Base-by-base conservation (phyloP, 2,888 invertebrate genomes). In the Mantis religiosa region DNA sequence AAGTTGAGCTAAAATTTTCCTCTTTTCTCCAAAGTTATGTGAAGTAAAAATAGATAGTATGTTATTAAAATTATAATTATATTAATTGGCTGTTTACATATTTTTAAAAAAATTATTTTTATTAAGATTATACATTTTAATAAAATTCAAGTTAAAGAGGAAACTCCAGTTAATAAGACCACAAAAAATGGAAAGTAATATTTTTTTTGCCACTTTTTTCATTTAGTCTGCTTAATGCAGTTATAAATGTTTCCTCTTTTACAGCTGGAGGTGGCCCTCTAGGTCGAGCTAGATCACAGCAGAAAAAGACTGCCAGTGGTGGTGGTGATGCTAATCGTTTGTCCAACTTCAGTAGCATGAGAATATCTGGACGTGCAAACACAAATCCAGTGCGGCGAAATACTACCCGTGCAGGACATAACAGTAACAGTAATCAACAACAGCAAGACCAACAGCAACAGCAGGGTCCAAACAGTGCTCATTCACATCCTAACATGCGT, bases 311-410 rank as follows among this genome's bases (percentile, higher is more conserved):
- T 2, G 71, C 14, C n/a, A 88, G 47, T 20, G n/a, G 28, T 7
- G 27, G 47, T 20, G n/a, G 28, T 7, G 27, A 9, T n/a, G 27
- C 85, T 34, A 88, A 88, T 87, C 83, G 90, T 25, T 86, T 90
- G 6, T 87, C 88, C n/a, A 90, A 89, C 47, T 90, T 89, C 87
- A 90, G 90, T 88, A 90, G 90, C 85, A 90, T 90, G 90, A 84
- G 90, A 4, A 86, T 90, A 28, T 87, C 90, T 28, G 89, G 90
- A 47, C 84, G 85, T 6, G 87, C 89, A 9, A 88, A 87, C 12
- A 85, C 89, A 15, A 87, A 89, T 87, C 84, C 90, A 28, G 47
- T 88, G 82, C 54, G 89, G 27, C 83, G 89, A 54, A 89, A 90
- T 88, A 90, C 89, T 3, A 89, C 90, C 28, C 85, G 89, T 6